phyloP scores from a whole-genome alignment of 2,113 vertebrate genomes.

The Vombatus ursinus region DNA sequence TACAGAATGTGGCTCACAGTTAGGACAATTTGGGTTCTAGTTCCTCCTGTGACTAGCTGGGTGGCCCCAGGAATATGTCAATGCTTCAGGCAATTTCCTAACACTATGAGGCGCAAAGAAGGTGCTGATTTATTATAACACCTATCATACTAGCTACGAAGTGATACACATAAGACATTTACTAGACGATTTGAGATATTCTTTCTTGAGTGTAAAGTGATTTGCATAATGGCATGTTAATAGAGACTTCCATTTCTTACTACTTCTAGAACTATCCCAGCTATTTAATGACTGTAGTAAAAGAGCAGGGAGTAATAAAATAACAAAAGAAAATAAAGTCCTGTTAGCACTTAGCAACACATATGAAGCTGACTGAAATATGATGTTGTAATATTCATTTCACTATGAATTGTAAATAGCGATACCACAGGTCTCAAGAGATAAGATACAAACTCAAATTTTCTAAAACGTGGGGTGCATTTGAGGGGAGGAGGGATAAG shows the following conservation, averaged over 20 bases:
- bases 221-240: constrained; percentile 26
- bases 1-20: neutral
- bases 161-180: neutral
- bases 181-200: neutral
- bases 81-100: neutral
- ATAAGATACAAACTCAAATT: constrained; percentile 44
- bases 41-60: neutral
- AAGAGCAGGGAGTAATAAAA: constrained; percentile 50
- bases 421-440: constrained; percentile 46
- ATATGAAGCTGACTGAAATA: neutral
- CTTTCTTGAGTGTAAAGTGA: constrained; percentile 38
- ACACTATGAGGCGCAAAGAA: neutral
- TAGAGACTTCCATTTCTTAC: constrained; percentile 14
- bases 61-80: neutral
- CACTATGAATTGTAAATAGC: constrained; percentile 61
- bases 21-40: neutral
- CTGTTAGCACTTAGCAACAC: constrained; percentile 28
- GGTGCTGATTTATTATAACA: neutral
- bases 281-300: constrained; percentile 45
- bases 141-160: neutral
- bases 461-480: neutral
- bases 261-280: neutral
- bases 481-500: neutral
- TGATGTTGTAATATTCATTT: constrained; percentile 49
- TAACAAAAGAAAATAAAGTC: constrained; percentile 36